Conservation (phyloP, 1,140 invertebrate species). For the Polypedilum vanderplanki region DNA sequence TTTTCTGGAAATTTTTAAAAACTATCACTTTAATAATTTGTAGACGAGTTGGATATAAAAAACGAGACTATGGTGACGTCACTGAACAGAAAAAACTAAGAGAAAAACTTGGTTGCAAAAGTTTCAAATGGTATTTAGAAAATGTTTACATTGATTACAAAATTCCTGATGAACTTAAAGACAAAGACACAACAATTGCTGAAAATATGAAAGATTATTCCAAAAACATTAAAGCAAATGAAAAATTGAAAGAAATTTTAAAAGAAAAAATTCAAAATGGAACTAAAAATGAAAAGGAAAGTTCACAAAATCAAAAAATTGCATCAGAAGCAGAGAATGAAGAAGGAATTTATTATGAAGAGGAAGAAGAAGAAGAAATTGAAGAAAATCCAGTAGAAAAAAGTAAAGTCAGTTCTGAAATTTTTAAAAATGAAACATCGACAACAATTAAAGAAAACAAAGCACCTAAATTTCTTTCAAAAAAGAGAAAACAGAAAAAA, state of each 20-base stretch:
- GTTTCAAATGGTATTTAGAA: slow-evolving; percentile 71
- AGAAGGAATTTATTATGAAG: too few relatives aligned
- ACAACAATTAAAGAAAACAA: too few relatives aligned
- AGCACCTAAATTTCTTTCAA: too few relatives aligned
- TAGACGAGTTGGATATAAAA: slow-evolving; percentile 31
- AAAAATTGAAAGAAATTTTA: not conserved
- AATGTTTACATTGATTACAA: slow-evolving; percentile 4
- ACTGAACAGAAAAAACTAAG: slow-evolving; percentile 64
- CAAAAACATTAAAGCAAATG: not conserved
- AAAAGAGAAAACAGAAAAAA: too few relatives aligned
- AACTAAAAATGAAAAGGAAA: not conserved
- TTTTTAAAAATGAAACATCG: too few relatives aligned
- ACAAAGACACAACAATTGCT: not conserved
- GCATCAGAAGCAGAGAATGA: too few relatives aligned
- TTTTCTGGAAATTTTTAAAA: too few relatives aligned
- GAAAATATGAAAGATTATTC: not conserved
- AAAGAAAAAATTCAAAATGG: not conserved
- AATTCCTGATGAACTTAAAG: not conserved
- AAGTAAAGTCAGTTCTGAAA: too few relatives aligned
- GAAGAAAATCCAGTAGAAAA: too few relatives aligned
- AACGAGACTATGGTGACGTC: slow-evolving; percentile 69
- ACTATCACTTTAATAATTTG: too few relatives aligned
- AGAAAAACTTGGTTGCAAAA: slow-evolving; percentile 68
- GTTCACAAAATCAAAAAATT: not conserved
- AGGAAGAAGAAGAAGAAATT: too few relatives aligned